phyloP scores from a whole-genome alignment of 2,113 vertebrate genomes.

The Paracanthobrama guichenoti region DNA sequence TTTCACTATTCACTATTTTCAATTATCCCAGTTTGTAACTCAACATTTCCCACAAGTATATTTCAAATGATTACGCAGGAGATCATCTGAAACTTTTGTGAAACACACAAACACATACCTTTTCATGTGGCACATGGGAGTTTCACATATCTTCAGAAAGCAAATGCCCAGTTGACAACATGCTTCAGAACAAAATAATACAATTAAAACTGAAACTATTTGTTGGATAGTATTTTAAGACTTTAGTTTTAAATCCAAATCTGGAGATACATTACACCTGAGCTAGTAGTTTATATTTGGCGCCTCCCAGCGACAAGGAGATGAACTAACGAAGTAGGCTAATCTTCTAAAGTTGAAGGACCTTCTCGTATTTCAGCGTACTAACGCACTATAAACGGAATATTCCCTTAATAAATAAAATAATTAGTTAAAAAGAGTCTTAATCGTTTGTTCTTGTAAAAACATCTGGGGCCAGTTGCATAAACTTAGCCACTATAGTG shows the following conservation, averaged over 20 bases:
- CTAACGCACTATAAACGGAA: background rate
- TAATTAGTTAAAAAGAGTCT: too few species aligned
- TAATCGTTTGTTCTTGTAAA: background rate
- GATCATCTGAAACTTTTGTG: background rate
- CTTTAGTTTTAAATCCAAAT: background rate
- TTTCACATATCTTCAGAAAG: background rate
- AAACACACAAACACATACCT: background rate
- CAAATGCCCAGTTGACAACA: background rate
- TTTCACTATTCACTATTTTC: background rate
- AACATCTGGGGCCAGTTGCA: background rate
- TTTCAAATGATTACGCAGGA: background rate
- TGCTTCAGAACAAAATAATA: background rate
- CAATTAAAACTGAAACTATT: background rate
- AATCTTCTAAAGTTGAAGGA: background rate
- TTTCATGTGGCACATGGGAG: background rate
- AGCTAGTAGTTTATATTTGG: background rate
- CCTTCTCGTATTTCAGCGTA: background rate
- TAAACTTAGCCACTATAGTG: too few species aligned
- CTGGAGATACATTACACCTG: background rate
- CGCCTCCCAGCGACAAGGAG: background rate
- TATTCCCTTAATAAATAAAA: background rate
- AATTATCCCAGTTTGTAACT: background rate
- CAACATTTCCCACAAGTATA: background rate
- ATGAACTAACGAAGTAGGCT: background rate
- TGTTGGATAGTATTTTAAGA: background rate